Percentiles rank a stretch among this genome's conserved stretches.
These are phyloP conservation scores for Volucella inanis DNA, from an alignment of 2,888 invertebrate species.

Conservation along the genomic window DNA sequence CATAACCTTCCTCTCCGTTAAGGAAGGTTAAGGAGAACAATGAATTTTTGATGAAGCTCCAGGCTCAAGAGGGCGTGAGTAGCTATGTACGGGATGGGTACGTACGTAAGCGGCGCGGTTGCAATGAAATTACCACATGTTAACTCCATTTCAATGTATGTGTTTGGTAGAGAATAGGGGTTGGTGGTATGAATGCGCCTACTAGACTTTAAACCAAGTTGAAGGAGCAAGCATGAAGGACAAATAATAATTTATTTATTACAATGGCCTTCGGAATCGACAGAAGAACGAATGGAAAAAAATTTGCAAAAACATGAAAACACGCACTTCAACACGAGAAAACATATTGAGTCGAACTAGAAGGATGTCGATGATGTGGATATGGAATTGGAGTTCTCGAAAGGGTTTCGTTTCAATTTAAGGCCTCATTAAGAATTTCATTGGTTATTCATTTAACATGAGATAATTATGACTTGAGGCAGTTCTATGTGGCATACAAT, in stretches of 20 bases:
- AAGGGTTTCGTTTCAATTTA: conserved; percentile 66
- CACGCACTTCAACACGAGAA: conserved; percentile 41
- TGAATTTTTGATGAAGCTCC: conserved; percentile 66
- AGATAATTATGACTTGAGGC: conserved; percentile 63
- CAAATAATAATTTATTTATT: conserved; percentile 73
- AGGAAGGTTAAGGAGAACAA: conserved; percentile 67
- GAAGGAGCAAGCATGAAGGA: conserved; percentile 44
- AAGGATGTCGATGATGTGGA: not conserved
- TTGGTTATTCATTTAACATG: conserved; percentile 67
- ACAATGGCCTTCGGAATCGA: conserved; percentile 58
- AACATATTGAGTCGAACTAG: not conserved
- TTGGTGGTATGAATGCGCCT: conserved; percentile 8
- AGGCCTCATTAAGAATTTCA: conserved; percentile 56
- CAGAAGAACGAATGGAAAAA: conserved; percentile 18
- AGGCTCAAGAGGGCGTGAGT: conserved; percentile 4
- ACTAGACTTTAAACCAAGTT: conserved; percentile 24
- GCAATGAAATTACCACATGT: conserved; percentile 71
- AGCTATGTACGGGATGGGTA: not conserved
- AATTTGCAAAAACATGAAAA: conserved; percentile 17
- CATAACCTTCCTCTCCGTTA: conserved; percentile 1
- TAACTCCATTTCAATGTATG: not conserved
- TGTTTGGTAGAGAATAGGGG: not conserved
- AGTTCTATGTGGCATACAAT: conserved; percentile 4
- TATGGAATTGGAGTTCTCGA: conserved; percentile 27
- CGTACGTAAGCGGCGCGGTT: conserved; percentile 1